Conservation (phyloP, 2,113 vertebrate species). For the Meleagris gallopavo region DNA sequence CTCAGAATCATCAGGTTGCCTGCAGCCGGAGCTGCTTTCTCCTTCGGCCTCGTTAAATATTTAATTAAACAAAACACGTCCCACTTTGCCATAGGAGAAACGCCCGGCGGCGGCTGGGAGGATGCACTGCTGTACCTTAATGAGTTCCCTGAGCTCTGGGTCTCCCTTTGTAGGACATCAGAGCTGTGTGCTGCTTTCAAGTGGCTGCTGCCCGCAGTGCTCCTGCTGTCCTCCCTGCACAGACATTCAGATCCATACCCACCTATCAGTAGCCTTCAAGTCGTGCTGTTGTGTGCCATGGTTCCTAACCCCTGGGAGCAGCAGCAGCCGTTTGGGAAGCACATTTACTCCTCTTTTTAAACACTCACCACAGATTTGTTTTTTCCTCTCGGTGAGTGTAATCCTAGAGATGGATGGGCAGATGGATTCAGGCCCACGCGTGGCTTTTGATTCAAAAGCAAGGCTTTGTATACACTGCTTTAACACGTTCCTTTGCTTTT, state of each 20-base stretch:
- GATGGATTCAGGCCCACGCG: not conserved
- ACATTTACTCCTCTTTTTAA: not conserved
- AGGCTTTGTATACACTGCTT: conserved; percentile 65
- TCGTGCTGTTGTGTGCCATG: rapidly evolving
- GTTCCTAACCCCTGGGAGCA: not conserved
- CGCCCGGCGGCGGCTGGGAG: not conserved
- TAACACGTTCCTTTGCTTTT: conserved; percentile 66
- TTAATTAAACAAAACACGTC: not conserved
- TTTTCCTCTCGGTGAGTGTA: not conserved
- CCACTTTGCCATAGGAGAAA: not conserved
- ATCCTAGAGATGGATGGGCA: not conserved
- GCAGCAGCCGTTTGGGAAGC: not conserved
- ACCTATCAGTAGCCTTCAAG: not conserved
- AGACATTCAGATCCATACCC: not conserved
- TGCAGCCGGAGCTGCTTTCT: not conserved
- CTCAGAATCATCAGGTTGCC: not conserved
- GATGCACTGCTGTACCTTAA: not conserved
- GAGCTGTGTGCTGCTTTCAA: not conserved
- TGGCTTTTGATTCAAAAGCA: not conserved
- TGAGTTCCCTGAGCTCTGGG: not conserved
- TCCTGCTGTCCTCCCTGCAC: not conserved
- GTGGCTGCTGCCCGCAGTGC: not conserved
- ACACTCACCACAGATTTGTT: not conserved
- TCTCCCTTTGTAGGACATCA: rapidly evolving
- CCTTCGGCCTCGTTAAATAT: rapidly evolving